Evolutionary conservation across 2,113 vertebrate genomes (phyloP).

Genomic region (Arvicanthis niloticus): DNA sequence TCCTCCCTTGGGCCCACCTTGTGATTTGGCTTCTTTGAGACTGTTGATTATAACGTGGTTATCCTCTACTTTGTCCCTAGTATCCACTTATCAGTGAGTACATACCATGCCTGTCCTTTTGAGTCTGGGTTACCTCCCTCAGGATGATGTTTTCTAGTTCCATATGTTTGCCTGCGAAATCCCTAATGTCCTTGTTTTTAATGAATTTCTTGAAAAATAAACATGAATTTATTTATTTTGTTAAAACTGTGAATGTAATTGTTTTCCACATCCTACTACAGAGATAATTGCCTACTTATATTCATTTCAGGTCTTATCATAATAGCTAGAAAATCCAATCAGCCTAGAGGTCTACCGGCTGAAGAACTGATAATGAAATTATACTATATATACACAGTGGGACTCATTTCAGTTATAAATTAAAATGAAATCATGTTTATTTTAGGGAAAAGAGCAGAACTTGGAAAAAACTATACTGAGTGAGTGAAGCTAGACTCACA

Average conservation of each 20-base stretch:
- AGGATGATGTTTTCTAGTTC: too few species aligned
- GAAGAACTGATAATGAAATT: not conserved
- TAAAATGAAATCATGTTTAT: too few species aligned
- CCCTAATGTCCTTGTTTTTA: too few species aligned
- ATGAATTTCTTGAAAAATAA: not conserved
- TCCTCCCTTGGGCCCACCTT: too few species aligned
- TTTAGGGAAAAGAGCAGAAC: not conserved
- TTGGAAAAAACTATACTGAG: not conserved
- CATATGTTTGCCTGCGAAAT: too few species aligned
- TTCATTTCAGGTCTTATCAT: not conserved
- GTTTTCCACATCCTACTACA: not conserved
- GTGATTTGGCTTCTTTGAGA: too few species aligned
- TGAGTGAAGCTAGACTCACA: not conserved
- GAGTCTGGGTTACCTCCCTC: too few species aligned
- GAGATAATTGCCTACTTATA: not conserved
- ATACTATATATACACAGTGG: not conserved
- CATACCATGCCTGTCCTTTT: too few species aligned
- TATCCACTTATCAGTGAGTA: too few species aligned
- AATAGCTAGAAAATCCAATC: not conserved
- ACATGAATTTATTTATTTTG: not conserved
- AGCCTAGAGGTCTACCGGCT: not conserved
- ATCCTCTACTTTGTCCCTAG: too few species aligned
- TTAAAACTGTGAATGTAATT: not conserved
- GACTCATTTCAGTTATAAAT: not conserved
- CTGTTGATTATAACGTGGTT: too few species aligned